phyloP scores from a whole-genome alignment of 2,113 vertebrate species.

The Coturnix japonica region DNA sequence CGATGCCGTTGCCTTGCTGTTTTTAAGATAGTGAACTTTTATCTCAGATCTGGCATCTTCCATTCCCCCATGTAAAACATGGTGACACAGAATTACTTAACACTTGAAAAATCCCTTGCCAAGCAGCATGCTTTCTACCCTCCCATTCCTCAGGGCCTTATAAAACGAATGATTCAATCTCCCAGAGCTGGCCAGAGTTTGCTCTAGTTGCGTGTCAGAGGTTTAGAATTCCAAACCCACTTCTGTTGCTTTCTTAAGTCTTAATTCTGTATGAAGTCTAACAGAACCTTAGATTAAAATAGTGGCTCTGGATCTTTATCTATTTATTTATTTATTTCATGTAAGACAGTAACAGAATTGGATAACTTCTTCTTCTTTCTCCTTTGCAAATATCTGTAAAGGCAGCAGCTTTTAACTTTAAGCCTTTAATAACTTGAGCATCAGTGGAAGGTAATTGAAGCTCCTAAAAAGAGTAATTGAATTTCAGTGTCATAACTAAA shows the following conservation, averaged over 20 bases:
- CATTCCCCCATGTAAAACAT: conserved; percentile 64
- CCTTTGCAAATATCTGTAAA: neutral
- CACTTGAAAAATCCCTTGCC: conserved; percentile 75
- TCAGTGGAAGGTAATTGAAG: neutral
- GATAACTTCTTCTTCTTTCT: neutral
- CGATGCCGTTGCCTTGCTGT: neutral
- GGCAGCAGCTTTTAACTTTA: neutral
- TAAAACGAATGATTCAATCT: conserved; percentile 77
- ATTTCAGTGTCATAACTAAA: neutral
- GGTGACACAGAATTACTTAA: conserved; percentile 81
- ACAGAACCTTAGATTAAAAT: neutral
- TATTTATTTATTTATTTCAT: neutral
- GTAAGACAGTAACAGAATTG: neutral
- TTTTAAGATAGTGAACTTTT: neutral
- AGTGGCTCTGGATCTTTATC: neutral
- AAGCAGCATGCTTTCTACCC: conserved; percentile 69
- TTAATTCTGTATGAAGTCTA: neutral
- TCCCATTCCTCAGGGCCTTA: conserved; percentile 72
- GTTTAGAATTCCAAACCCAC: conserved; percentile 46
- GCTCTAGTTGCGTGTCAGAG: conserved; percentile 53
- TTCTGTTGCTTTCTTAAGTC: neutral
- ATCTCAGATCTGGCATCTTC: conserved; percentile 28
- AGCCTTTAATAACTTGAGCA: neutral
- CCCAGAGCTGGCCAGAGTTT: conserved; percentile 53
- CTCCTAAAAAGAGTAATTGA: neutral